Evolutionary conservation across 2,888 invertebrate species (phyloP).

Genomic region (Thumatha senex): DNA sequence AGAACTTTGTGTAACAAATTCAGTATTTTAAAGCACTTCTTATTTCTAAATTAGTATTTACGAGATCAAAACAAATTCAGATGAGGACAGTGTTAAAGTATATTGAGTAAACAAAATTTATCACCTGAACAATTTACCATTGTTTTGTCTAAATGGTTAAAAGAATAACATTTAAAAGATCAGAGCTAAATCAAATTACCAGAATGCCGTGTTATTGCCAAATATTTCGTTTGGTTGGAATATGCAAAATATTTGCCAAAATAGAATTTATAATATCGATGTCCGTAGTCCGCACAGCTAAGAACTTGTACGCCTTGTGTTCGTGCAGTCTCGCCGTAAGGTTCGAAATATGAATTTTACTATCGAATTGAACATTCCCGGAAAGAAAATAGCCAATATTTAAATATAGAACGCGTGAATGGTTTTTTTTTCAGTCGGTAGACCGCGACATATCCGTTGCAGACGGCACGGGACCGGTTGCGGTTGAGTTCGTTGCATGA

Average conservation of each 20-base stretch:
- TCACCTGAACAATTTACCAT: slow-evolving; percentile 25
- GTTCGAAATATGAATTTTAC: not conserved
- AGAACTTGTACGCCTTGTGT: not conserved
- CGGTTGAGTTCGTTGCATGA: slow-evolving; percentile 30
- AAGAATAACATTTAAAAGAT: slow-evolving; percentile 21
- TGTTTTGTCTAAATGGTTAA: slow-evolving; percentile 35
- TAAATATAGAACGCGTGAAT: slow-evolving; percentile 39
- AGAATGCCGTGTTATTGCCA: slow-evolving; percentile 40
- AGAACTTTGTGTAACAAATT: not conserved
- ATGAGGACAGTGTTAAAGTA: slow-evolving; percentile 16
- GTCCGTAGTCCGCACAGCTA: slow-evolving; percentile 9
- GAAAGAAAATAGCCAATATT: slow-evolving; percentile 14
- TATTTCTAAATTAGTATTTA: slow-evolving; percentile 18
- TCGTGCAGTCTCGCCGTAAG: not conserved
- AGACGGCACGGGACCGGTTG: slow-evolving; percentile 25
- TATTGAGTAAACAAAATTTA: slow-evolving; percentile 24
- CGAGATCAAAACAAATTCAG: slow-evolving; percentile 23
- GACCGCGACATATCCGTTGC: slow-evolving; percentile 40
- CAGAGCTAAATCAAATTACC: slow-evolving; percentile 19
- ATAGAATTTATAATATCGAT: slow-evolving; percentile 39
- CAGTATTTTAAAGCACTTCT: slow-evolving; percentile 20
- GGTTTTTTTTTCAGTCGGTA: slow-evolving; percentile 30
- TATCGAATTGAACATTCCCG: not conserved
- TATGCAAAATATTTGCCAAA: slow-evolving; percentile 32
- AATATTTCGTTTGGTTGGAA: slow-evolving; percentile 34